Base-by-base conservation (phyloP, 2,797 vertebrate genomes). In the Acanthis flammea region DNA sequence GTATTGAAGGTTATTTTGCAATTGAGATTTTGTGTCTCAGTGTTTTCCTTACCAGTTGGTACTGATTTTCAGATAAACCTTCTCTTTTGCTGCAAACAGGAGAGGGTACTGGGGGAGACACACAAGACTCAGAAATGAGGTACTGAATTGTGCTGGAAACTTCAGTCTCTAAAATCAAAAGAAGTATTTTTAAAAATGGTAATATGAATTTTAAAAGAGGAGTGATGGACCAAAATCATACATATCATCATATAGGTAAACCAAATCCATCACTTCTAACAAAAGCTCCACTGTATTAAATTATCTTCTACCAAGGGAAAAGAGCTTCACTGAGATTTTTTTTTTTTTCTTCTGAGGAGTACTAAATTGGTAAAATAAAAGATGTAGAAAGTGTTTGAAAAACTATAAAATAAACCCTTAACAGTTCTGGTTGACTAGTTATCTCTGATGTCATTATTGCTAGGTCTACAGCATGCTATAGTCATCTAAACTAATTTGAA, bases 201-300 rank as follows among this genome's bases (percentile, higher is more conserved):
- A 35, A 37, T 18, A 54, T 67, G 19, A 60, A 41, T 61, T 27
- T 48, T 41, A 31, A 62, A 76, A 65, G 28, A 54, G 19, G 22
- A 54, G 22, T 44, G 16, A 73, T 27, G 23, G 24, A 42, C 33
- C 39, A 82, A 89, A 85, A 84, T 19, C 17, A 58, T 27, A 6
- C 35, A 5, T 11, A n/a, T 66, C 3, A 39, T 54, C 0, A 0
- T 19, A 65, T 2, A 57, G 3, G 12, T 18, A 18, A 4, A n/a
- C 17, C 10, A 10, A 51, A 83, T 54, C 7, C 15, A 45, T 2
- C 1, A 30, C 14, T 30, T 84, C 47, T 79, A 50, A 42, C 10
- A 74, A 48, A 54, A 84, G 6, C 14, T 70, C 30, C 18, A 21
- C n/a, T 73, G 7, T n/a, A 37, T 37, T 24, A 55, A 85, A 85